Percentiles rank a stretch among this genome's conserved stretches.
phyloP scores from a whole-genome alignment of 2,888 invertebrate species.

The Steinernema scapterisci region DNA sequence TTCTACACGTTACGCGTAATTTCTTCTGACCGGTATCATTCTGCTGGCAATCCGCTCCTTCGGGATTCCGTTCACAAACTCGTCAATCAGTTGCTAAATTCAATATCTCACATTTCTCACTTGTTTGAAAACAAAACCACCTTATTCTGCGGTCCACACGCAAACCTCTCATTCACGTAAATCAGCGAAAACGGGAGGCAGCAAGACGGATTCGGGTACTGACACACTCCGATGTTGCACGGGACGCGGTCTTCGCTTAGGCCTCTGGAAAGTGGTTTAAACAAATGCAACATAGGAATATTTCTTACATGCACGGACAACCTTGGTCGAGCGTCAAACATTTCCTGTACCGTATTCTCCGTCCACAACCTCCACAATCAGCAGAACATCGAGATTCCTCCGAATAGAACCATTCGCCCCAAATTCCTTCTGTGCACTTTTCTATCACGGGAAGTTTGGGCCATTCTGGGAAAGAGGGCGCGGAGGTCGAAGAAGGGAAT shows the following conservation, averaged over 20 bases:
- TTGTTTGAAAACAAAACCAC: background rate
- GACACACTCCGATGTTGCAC: slow-evolving; percentile 49
- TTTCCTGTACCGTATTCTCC: slow-evolving; percentile 37
- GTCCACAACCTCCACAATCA: slow-evolving; percentile 50
- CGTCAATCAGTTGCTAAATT: background rate
- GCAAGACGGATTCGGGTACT: slow-evolving; percentile 49
- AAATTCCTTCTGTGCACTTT: background rate
- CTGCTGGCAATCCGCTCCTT: background rate
- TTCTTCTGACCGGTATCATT: too few species aligned
- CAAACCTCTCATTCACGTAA: slow-evolving; percentile 47
- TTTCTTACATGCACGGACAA: slow-evolving; percentile 50
- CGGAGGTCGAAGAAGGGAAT: background rate
- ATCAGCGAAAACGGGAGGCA: slow-evolving; percentile 49
- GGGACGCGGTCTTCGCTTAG: slow-evolving; percentile 46
- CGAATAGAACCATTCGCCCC: slow-evolving; percentile 28
- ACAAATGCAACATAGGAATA: background rate
- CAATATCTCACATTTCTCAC: background rate
- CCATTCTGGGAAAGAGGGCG: too few species aligned
- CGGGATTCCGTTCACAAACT: slow-evolving; percentile 3
- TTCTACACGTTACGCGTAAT: too few species aligned
- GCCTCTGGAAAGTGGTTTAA: slow-evolving; percentile 38
- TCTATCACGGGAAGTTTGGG: background rate
- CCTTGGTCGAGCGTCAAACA: slow-evolving; percentile 45
- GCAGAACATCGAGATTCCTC: slow-evolving; percentile 68
- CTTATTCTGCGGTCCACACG: slow-evolving; percentile 49